Evolutionary conservation across 2,113 vertebrate species (phyloP).

Genomic region (Cyprinodon variegatus): DNA sequence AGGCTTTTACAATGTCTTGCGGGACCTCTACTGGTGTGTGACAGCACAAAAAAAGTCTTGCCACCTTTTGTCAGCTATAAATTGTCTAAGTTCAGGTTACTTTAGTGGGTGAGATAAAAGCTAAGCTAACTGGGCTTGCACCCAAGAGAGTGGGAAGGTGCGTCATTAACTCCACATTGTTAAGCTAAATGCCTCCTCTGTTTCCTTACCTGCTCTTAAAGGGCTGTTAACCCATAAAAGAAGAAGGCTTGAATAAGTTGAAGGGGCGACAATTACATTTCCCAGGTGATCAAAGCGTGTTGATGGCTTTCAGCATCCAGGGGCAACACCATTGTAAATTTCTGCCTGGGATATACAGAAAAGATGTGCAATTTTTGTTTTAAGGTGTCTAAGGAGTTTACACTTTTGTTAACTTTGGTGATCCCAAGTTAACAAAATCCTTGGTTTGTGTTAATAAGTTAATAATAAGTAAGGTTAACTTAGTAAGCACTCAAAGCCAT

Average conservation of each 20-base stretch:
- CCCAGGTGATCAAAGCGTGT: not conserved
- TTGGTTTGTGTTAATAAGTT: too few relatives aligned
- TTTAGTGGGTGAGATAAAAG: slow-evolving; percentile 7
- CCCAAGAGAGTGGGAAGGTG: not conserved
- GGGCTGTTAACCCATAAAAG: not conserved
- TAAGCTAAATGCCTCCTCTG: slow-evolving; percentile 8
- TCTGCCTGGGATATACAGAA: too few relatives aligned
- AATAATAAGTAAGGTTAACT: too few relatives aligned
- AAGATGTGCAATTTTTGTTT: not conserved
- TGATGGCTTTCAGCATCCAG: not conserved
- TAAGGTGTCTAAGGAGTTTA: not conserved
- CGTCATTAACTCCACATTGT: not conserved
- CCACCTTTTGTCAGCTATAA: not conserved
- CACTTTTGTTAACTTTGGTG: too few relatives aligned
- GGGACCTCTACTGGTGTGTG: not conserved
- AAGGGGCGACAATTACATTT: not conserved
- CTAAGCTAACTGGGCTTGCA: not conserved
- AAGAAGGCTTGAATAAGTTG: not conserved
- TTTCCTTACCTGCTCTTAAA: not conserved
- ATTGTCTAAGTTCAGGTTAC: slow-evolving; percentile 4
- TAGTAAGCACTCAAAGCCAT: too few relatives aligned
- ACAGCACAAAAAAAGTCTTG: slow-evolving; percentile 2
- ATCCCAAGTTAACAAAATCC: too few relatives aligned
- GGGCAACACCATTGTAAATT: not conserved
- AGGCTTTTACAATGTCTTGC: not conserved